phyloP scores from a whole-genome alignment of 2,888 invertebrate genomes.

The Orthosia gracilis region DNA sequence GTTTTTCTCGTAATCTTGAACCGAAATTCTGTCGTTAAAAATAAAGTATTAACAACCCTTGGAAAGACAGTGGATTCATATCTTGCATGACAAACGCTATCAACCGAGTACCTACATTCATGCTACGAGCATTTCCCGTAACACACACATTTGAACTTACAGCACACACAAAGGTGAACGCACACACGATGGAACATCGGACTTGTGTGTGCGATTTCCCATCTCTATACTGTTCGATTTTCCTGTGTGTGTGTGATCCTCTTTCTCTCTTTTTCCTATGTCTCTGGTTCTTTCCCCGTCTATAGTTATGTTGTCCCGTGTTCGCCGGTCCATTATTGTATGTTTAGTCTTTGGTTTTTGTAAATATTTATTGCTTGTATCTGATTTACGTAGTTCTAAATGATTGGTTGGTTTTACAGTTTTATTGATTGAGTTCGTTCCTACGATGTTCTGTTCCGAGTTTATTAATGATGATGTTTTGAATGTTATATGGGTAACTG shows the following conservation, averaged over 20 bases:
- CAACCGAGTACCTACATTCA: slow-evolving; percentile 61
- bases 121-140: slow-evolving; percentile 70
- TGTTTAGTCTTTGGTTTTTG: slow-evolving; percentile 79
- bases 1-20: slow-evolving; percentile 47
- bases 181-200: slow-evolving; percentile 31
- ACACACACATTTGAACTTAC: slow-evolving; percentile 54
- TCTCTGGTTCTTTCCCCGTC: slow-evolving; percentile 63
- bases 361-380: slow-evolving; percentile 74
- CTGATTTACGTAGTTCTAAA: slow-evolving; percentile 65
- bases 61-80: slow-evolving; percentile 78
- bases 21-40: slow-evolving; percentile 61
- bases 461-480: slow-evolving; percentile 27
- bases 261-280: slow-evolving; percentile 69
- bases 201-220: slow-evolving; percentile 68
- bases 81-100: slow-evolving; percentile 72
- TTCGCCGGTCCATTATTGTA: slow-evolving; percentile 84
- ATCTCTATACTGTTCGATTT: slow-evolving; percentile 51
- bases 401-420: slow-evolving; percentile 54
- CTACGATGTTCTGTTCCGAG: slow-evolving; percentile 7
- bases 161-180: slow-evolving; percentile 45
- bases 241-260: slow-evolving; percentile 63
- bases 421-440: slow-evolving; percentile 53
- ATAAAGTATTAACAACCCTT: slow-evolving; percentile 67
- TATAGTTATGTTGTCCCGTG: slow-evolving; percentile 75
- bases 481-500: slow-evolving; percentile 9